These are phyloP conservation scores for Cylas formicarius DNA, from an alignment of 1,140 invertebrate species.

Conservation along the genomic window DNA sequence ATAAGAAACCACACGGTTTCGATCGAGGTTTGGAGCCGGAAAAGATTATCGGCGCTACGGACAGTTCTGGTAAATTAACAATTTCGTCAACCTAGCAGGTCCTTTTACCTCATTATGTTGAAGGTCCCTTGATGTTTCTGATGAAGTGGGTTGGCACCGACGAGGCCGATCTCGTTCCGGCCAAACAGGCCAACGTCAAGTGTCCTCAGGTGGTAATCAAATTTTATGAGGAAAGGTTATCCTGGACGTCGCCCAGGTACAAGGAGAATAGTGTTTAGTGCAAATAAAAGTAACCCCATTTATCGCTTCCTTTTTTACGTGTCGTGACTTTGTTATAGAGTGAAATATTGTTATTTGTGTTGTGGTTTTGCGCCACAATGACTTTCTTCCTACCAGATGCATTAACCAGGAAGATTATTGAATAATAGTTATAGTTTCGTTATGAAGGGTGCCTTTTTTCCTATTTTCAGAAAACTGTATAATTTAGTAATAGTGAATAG, in stretches of 20 bases:
- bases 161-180: slow-evolving; percentile 88
- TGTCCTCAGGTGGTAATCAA: slow-evolving; percentile 92
- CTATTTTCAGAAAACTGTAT: too few relatives aligned
- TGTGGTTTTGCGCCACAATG: too few relatives aligned
- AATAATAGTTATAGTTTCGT: too few relatives aligned
- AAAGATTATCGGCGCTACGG: slow-evolving; percentile 88
- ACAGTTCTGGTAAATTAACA: slow-evolving; percentile 51
- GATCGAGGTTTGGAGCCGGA: slow-evolving; percentile 84
- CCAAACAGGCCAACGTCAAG: slow-evolving; percentile 80
- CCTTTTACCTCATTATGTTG: background rate
- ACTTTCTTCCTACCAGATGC: too few relatives aligned
- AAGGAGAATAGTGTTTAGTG: too few relatives aligned
- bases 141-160: slow-evolving; percentile 94
- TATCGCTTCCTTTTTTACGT: too few relatives aligned
- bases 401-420: too few relatives aligned
- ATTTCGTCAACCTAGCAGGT: background rate
- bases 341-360: too few relatives aligned
- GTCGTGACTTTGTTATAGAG: too few relatives aligned
- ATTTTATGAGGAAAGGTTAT: slow-evolving; percentile 90
- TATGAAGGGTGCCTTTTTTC: too few relatives aligned
- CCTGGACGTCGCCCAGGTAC: slow-evolving; percentile 58
- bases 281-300: too few relatives aligned
- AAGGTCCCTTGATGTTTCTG: slow-evolving; percentile 86
- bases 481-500: too few relatives aligned
- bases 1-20: slow-evolving; percentile 63